Evolutionary conservation across 2,888 invertebrate species (phyloP), one percentile per base, ranked within the genome.

Genomic region (Cosmopolites sordidus): DNA sequence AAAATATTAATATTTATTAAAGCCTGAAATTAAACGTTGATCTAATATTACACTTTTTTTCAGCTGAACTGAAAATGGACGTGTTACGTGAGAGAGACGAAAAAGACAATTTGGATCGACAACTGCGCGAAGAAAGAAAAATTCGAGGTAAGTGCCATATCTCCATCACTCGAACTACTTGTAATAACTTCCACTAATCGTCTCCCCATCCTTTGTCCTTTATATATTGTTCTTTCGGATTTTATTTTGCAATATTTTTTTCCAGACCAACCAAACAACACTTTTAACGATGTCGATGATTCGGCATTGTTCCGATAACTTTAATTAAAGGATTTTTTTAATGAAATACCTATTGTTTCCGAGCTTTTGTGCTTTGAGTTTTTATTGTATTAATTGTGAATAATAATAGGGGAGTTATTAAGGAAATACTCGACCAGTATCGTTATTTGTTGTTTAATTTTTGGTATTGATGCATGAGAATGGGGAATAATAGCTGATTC

Each of bases 31-130:
- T n/a, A n/a, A n/a, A n/a, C n/a, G n/a, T n/a, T n/a, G n/a, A n/a
- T 22, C 22, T 22, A 22, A 22, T 22, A 8, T 8, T 9, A 33
- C 11, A 6, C 8, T 65, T 76, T 77, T 73, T 84, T 84, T 50
- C 84, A 96, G 96, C 94, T 72, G 95, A 96, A 79, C 79, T 96
- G 65, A 94, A 94, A 78, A 92, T 94, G 91, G 95, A 95, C 76
- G 87, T 95, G 58, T 79, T 94, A 62, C 82, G 93, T 68, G 95
- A 96, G 77, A 79, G 93, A 68, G 95, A 95, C 79, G 86, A 92
- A 58, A 89, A 94, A 78, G 94, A 94, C 77, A 92, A 89, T 70
- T 76, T 95, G 69, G 95, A 96, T 77, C 85, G 94, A 75, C 94
- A 94, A 78, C 83, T 96, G 58, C 80, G 87, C 64, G 94, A 95